Conservation (phyloP, 30 jellyfish, hydroid and myxozoan species). For the Mastigias papua region DNA sequence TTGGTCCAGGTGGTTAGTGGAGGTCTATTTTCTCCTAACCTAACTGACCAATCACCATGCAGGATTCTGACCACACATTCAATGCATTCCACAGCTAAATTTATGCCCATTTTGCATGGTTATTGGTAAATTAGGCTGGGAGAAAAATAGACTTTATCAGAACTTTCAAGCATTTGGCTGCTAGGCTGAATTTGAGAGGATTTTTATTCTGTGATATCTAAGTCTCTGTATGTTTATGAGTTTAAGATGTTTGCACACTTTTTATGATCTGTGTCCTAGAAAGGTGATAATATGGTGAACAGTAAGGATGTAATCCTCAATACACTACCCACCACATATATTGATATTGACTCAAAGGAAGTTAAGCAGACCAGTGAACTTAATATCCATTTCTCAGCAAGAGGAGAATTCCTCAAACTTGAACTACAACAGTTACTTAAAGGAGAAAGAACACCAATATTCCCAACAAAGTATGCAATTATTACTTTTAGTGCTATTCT, state of each 20-base stretch:
- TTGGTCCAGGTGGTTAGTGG: too few relatives aligned
- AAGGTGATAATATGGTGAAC: slow-evolving; percentile 25
- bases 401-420: slow-evolving; percentile 71
- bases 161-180: too few relatives aligned
- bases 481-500: background rate
- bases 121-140: too few relatives aligned
- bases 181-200: too few relatives aligned
- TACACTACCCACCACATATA: slow-evolving; percentile 80
- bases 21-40: too few relatives aligned
- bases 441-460: slow-evolving; percentile 74
- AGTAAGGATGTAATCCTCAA: slow-evolving; percentile 81
- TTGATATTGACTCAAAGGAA: slow-evolving; percentile 76
- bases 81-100: too few relatives aligned
- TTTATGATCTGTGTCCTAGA: background rate
- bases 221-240: background rate
- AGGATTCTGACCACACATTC: too few relatives aligned
- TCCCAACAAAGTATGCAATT: slow-evolving; percentile 68
- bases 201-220: background rate
- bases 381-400: slow-evolving; percentile 49
- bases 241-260: too few relatives aligned
- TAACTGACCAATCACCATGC: too few relatives aligned
- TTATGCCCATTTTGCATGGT: too few relatives aligned
- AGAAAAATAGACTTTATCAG: too few relatives aligned
- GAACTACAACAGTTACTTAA: slow-evolving; percentile 69
- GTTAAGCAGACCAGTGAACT: slow-evolving; percentile 77